phyloP scores from a whole-genome alignment of 2,797 vertebrate genomes.

The Crenuchus spilurus region DNA sequence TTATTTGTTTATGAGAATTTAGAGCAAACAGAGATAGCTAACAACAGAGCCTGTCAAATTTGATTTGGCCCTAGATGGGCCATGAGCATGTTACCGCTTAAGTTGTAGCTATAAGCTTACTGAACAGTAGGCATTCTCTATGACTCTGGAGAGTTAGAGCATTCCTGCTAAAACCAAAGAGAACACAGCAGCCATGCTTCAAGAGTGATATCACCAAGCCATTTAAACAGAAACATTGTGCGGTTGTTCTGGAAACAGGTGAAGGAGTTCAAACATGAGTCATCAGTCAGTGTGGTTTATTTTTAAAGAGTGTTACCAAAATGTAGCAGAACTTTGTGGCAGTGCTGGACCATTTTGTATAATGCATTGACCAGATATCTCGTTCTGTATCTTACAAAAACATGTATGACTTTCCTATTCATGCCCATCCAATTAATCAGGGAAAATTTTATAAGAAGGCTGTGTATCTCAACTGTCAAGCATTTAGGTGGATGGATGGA shows the following conservation, averaged over 20 bases:
- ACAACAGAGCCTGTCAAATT: too few relatives aligned
- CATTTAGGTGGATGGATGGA: too few relatives aligned
- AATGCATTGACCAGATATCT: neutral
- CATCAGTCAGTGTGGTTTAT: neutral
- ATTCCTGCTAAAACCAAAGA: neutral
- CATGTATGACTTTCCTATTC: too few relatives aligned
- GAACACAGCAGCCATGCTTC: neutral
- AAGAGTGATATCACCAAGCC: neutral
- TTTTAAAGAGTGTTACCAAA: neutral
- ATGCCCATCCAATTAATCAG: too few relatives aligned
- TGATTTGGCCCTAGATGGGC: too few relatives aligned
- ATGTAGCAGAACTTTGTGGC: too few relatives aligned
- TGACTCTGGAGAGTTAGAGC: neutral
- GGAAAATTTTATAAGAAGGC: too few relatives aligned
- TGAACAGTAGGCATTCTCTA: neutral
- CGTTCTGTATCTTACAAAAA: neutral
- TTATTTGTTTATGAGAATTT: too few relatives aligned
- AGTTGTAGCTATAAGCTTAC: neutral
- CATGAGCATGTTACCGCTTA: too few relatives aligned
- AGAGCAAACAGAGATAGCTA: too few relatives aligned
- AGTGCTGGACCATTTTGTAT: too few relatives aligned
- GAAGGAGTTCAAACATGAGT: conserved; percentile 1
- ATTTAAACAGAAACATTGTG: neutral
- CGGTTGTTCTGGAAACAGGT: neutral
- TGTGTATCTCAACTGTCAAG: too few relatives aligned